A percentile compares a stretch with the other conserved stretches of the same genome.
phyloP scores from a whole-genome alignment of 1,140 invertebrate species.

The Linepithema humile region DNA sequence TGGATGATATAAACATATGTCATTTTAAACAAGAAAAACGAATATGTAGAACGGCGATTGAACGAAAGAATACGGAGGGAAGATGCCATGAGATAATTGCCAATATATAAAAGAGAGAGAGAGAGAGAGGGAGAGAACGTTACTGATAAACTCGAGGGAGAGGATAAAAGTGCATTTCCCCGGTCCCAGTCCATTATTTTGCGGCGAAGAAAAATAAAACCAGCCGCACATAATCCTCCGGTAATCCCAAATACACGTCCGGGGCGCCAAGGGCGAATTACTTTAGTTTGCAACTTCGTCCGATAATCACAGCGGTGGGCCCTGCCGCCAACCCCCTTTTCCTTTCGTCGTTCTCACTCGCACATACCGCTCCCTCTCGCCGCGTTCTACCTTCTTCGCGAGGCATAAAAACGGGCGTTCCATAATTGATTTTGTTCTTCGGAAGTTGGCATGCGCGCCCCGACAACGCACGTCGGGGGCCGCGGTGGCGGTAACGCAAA shows the following conservation, averaged over 20 bases:
- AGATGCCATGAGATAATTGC: constrained; percentile 51
- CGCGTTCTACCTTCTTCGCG: constrained; percentile 48
- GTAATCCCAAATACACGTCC: constrained; percentile 67
- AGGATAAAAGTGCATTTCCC: constrained; percentile 26
- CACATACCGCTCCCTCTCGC: constrained; percentile 34
- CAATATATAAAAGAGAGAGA: not conserved
- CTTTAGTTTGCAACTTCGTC: constrained; percentile 69
- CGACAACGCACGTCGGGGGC: constrained; percentile 62
- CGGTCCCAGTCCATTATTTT: constrained; percentile 55
- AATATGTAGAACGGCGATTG: not conserved
- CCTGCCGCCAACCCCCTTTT: constrained; percentile 35
- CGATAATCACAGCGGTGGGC: constrained; percentile 66
- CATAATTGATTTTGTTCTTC: constrained; percentile 81
- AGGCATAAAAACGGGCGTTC: constrained; percentile 75
- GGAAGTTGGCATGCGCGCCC: constrained; percentile 76
- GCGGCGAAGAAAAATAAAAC: constrained; percentile 57
- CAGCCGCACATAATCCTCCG: constrained; percentile 59
- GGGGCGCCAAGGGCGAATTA: constrained; percentile 66
- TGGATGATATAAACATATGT: no score
- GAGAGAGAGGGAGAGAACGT: not conserved
- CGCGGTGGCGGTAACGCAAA: constrained; percentile 64
- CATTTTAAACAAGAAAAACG: no score
- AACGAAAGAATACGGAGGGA: not conserved
- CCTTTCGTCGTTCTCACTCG: constrained; percentile 53
- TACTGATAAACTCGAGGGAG: constrained; percentile 22